These are phyloP conservation scores for Sphaeramia orbicularis DNA, from an alignment of 2,797 vertebrate genomes.

Conservation along the genomic window DNA sequence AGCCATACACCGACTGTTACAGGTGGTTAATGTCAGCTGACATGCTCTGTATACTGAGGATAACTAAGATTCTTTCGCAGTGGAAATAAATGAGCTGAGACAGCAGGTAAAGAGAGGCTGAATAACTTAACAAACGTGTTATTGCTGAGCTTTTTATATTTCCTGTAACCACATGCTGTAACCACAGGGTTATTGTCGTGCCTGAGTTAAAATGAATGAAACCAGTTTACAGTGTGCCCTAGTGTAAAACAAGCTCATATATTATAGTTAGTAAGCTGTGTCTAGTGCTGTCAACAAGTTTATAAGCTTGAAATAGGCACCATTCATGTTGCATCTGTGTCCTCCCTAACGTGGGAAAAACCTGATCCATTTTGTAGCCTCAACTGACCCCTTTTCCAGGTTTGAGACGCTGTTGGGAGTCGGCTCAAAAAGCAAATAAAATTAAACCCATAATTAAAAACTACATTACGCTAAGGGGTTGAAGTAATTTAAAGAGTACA, in stretches of 20 bases:
- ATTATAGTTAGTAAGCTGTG: background rate
- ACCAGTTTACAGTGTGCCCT: background rate
- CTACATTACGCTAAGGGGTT: background rate
- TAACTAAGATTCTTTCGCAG: background rate
- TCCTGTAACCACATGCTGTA: background rate
- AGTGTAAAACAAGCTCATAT: background rate
- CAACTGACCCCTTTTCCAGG: constrained; percentile 16
- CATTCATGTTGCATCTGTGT: background rate
- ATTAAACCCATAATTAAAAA: background rate
- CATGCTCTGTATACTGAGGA: background rate
- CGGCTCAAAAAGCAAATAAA: background rate
- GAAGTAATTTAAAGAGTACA: constrained; percentile 7
- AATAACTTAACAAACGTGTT: background rate
- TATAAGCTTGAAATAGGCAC: constrained; percentile 2
- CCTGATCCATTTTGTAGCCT: background rate
- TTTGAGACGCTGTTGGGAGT: background rate
- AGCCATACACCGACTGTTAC: background rate
- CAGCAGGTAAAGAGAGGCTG: background rate
- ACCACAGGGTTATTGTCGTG: background rate
- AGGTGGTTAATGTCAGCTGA: background rate
- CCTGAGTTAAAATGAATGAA: background rate
- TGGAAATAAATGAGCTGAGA: background rate
- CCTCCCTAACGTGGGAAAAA: background rate
- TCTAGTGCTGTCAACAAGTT: background rate
- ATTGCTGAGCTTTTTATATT: background rate